A percentile compares a stretch with the other conserved stretches of the same genome.
Conservation (phyloP, 2,113 vertebrate species). For the Fregata magnificens region DNA sequence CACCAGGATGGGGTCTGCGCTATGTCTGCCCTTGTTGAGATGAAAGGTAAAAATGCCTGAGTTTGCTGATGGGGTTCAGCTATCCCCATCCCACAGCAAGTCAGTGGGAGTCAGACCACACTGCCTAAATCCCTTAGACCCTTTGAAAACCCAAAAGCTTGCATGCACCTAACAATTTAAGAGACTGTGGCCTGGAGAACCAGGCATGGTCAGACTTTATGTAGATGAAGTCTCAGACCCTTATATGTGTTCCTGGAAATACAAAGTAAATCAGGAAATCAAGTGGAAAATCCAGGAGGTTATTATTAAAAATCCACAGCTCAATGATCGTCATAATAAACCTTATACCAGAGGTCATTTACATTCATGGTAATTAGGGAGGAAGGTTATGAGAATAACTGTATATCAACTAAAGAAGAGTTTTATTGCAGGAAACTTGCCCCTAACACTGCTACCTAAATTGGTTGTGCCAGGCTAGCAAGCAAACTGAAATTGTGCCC, state of each 20-base stretch:
- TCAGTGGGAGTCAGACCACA: neutral
- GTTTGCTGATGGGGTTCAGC: neutral
- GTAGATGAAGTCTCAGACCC: neutral
- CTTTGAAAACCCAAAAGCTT: neutral
- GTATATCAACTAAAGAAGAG: neutral
- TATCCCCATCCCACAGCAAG: neutral
- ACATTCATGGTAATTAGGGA: neutral
- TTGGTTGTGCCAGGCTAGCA: neutral
- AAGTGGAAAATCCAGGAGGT: constrained; percentile 37
- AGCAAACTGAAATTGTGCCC: neutral
- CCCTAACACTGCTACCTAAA: neutral
- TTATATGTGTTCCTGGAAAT: neutral
- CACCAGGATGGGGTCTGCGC: fast-evolving
- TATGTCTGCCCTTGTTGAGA: neutral
- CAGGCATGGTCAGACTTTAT: neutral
- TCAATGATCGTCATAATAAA: constrained; percentile 14
- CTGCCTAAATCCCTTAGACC: neutral
- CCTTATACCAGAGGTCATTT: constrained; percentile 30
- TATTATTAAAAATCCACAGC: constrained; percentile 28
- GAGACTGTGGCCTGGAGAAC: neutral
- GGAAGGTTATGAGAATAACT: neutral
- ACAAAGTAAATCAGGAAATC: constrained; percentile 31
- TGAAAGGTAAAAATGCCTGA: neutral
- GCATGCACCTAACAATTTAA: neutral
- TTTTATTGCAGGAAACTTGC: neutral